Evolutionary conservation across 2,113 vertebrate genomes (phyloP).

Genomic region (Cochlearius cochlearius): DNA sequence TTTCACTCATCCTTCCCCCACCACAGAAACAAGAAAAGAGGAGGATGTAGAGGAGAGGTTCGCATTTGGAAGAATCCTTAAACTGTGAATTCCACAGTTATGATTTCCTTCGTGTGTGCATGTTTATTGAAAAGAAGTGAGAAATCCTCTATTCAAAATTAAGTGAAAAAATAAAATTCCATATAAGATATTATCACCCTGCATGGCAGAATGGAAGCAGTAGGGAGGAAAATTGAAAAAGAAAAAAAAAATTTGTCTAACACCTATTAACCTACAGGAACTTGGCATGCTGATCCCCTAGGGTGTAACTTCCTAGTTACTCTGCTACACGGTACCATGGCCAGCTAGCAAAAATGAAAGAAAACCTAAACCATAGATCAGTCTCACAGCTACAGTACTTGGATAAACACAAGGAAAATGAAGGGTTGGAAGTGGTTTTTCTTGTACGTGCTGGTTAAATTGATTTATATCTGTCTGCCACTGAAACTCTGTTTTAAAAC

Average conservation of each 20-base stretch:
- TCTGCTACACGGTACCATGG: neutral
- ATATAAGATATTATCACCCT: neutral
- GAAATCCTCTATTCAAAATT: neutral
- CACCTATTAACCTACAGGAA: neutral
- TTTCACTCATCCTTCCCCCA: neutral
- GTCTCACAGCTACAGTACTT: neutral
- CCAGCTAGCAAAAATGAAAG: neutral
- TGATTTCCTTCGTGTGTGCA: neutral
- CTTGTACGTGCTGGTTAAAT: neutral
- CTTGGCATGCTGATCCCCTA: neutral
- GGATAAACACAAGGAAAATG: neutral
- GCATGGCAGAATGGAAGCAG: neutral
- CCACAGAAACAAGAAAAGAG: neutral
- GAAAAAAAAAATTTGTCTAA: neutral
- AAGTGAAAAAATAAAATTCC: neutral
- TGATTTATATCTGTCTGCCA: slow-evolving; percentile 41
- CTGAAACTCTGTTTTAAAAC: slow-evolving; percentile 39
- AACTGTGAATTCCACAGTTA: neutral
- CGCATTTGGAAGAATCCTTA: neutral
- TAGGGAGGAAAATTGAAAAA: neutral
- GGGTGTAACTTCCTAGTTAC: neutral
- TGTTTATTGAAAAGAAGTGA: neutral
- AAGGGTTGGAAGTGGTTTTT: neutral
- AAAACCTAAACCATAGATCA: neutral
- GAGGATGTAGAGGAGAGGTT: neutral